These are phyloP conservation scores for Pristionchus japonicus DNA, from an alignment of 2,888 invertebrate species.

Conservation along the genomic window DNA sequence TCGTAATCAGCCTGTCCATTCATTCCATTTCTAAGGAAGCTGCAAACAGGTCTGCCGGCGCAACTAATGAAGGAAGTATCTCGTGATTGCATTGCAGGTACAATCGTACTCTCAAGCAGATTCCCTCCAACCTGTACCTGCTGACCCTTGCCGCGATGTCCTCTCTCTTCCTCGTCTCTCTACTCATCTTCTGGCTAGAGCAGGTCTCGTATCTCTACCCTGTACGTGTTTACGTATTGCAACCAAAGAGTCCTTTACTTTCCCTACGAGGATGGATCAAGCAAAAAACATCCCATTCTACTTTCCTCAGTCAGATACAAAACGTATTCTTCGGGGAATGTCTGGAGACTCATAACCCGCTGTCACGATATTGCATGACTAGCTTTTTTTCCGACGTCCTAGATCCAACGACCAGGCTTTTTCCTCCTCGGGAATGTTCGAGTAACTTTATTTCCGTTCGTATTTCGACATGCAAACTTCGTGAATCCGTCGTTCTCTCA, in stretches of 20 bases:
- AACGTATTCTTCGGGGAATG: background rate
- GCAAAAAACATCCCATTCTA: background rate
- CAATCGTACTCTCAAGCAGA: conserved; percentile 67
- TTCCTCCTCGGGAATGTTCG: background rate
- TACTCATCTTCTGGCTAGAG: conserved; percentile 72
- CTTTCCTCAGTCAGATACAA: background rate
- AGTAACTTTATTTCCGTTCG: background rate
- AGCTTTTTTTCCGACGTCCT: background rate
- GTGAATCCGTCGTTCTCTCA: background rate
- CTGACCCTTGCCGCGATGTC: conserved; percentile 67
- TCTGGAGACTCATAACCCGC: background rate
- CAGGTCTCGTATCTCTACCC: conserved; percentile 56
- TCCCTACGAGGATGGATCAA: background rate
- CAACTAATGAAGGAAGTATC: background rate
- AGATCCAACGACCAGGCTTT: background rate
- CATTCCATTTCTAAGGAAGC: background rate
- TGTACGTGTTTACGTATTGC: conserved; percentile 15
- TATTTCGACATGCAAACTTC: background rate
- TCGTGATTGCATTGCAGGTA: conserved; percentile 56
- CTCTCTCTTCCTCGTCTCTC: conserved; percentile 66
- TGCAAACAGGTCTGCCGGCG: background rate
- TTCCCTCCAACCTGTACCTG: conserved; percentile 64
- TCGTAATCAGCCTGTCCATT: background rate
- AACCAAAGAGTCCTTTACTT: background rate
- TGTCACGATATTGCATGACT: conserved; percentile 20